A percentile compares a stretch with the other conserved stretches of the same genome.
These are phyloP conservation scores for Drosophila neotestacea DNA, from an alignment of 2,888 invertebrate genomes.

Conservation along the genomic window DNA sequence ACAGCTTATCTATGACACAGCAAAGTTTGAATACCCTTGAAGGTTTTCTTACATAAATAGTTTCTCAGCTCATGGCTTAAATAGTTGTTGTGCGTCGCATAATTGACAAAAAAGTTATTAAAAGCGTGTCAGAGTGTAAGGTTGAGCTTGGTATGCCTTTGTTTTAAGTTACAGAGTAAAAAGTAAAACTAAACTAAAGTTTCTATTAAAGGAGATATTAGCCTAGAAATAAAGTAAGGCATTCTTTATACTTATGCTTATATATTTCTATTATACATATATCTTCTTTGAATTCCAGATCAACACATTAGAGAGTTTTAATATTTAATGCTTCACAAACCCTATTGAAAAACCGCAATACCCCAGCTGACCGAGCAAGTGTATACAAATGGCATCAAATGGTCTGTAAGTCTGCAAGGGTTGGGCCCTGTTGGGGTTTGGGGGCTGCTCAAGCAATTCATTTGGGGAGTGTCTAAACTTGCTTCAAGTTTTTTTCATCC, in stretches of 20 bases:
- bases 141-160: conserved; percentile 3
- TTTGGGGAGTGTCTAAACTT: conserved; percentile 31
- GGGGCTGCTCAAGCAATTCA: conserved; percentile 24
- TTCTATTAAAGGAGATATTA: background rate
- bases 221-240: background rate
- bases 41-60: conserved; percentile 17
- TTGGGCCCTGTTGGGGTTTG: conserved; percentile 18
- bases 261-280: no score
- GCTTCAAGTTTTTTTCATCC: conserved; percentile 24
- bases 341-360: background rate
- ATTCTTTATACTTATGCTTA: no score
- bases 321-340: background rate
- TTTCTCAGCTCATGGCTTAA: conserved; percentile 5
- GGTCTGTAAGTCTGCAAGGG: conserved; percentile 56
- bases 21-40: conserved; percentile 46
- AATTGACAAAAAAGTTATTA: conserved; percentile 14
- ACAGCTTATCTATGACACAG: conserved; percentile 27
- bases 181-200: background rate
- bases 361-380: background rate
- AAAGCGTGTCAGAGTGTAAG: conserved; percentile 9
- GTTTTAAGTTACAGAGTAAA: background rate
- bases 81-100: conserved; percentile 15
- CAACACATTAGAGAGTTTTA: no score
- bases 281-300: no score
- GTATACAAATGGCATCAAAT: conserved; percentile 66